Evolutionary conservation across 2,888 invertebrate species (phyloP).

Genomic region (Anaspis maculata): DNA sequence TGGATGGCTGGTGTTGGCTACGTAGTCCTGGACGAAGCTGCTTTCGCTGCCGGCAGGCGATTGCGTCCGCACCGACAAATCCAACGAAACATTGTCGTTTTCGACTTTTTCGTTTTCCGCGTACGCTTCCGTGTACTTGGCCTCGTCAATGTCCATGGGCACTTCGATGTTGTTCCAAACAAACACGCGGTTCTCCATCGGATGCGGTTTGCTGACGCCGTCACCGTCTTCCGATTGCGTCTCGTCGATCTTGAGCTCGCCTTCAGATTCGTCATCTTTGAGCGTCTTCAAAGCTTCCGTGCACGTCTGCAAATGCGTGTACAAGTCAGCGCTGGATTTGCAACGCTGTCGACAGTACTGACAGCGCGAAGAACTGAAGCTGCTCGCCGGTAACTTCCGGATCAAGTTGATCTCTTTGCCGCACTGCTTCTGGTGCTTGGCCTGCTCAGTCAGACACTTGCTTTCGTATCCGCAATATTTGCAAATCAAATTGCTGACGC

Average conservation of each 20-base stretch:
- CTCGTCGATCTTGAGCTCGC: slow-evolving; percentile 20
- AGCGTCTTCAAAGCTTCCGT: slow-evolving; percentile 44
- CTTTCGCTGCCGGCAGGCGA: slow-evolving; percentile 34
- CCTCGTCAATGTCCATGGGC: slow-evolving; percentile 36
- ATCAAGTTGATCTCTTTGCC: slow-evolving; percentile 34
- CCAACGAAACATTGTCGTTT: slow-evolving; percentile 36
- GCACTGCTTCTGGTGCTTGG: slow-evolving; percentile 67
- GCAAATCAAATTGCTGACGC: slow-evolving; percentile 54
- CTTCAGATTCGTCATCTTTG: slow-evolving; percentile 24
- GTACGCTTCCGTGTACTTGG: slow-evolving; percentile 36
- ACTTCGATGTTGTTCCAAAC: slow-evolving; percentile 68
- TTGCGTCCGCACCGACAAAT: slow-evolving; percentile 37
- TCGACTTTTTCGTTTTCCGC: slow-evolving; percentile 38
- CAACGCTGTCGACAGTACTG: slow-evolving; percentile 81
- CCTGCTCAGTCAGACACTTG: slow-evolving; percentile 73
- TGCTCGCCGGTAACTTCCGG: slow-evolving; percentile 14
- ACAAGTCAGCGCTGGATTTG: slow-evolving; percentile 73
- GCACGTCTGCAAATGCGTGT: slow-evolving; percentile 68
- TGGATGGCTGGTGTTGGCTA: slow-evolving; percentile 4
- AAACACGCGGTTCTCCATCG: slow-evolving; percentile 74
- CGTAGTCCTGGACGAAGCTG: slow-evolving; percentile 24
- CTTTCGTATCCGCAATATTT: slow-evolving; percentile 66
- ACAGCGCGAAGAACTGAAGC: slow-evolving; percentile 66
- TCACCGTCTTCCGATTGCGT: slow-evolving; percentile 17
- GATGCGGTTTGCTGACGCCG: slow-evolving; percentile 50